Evolutionary conservation across 2,888 invertebrate species (phyloP).

Genomic region (Aromia moschata): DNA sequence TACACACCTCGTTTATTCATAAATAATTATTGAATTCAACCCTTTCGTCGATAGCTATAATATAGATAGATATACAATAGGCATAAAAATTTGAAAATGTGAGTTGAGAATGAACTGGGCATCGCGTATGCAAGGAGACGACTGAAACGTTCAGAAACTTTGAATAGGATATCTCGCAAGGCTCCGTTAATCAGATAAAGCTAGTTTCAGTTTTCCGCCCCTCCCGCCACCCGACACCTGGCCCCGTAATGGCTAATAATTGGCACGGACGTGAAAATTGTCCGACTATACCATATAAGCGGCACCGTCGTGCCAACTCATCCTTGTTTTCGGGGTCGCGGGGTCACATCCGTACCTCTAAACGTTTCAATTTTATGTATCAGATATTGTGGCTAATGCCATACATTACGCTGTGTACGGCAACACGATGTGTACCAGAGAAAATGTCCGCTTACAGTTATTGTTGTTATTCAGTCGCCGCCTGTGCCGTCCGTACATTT

Average conservation of each 20-base stretch:
- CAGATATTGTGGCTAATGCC: constrained; percentile 38
- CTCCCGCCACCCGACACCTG: constrained; percentile 31
- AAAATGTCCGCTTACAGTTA: constrained; percentile 32
- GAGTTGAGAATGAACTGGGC: too few species aligned
- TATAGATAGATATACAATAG: too few species aligned
- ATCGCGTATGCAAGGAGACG: too few species aligned
- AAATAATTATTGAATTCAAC: too few species aligned
- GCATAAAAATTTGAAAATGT: too few species aligned
- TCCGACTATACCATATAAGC: constrained; percentile 30
- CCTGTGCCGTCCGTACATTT: constrained; percentile 38
- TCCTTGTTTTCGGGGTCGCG: constrained; percentile 36
- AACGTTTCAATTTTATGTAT: constrained; percentile 44
- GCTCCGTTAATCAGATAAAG: too few species aligned
- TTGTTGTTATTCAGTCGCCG: constrained; percentile 38
- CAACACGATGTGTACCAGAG: constrained; percentile 33
- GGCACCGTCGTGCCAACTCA: constrained; percentile 28
- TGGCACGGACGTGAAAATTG: constrained; percentile 35
- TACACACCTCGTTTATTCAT: too few species aligned
- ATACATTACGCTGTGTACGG: constrained; percentile 35
- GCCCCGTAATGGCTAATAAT: constrained; percentile 27
- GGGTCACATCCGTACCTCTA: constrained; percentile 32
- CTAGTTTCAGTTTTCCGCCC: too few species aligned
- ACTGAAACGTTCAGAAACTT: too few species aligned
- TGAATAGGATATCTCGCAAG: too few species aligned
- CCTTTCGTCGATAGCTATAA: too few species aligned